These are phyloP conservation scores for Bubo scandiacus DNA, from an alignment of 2,113 vertebrate genomes.

Conservation along the genomic window DNA sequence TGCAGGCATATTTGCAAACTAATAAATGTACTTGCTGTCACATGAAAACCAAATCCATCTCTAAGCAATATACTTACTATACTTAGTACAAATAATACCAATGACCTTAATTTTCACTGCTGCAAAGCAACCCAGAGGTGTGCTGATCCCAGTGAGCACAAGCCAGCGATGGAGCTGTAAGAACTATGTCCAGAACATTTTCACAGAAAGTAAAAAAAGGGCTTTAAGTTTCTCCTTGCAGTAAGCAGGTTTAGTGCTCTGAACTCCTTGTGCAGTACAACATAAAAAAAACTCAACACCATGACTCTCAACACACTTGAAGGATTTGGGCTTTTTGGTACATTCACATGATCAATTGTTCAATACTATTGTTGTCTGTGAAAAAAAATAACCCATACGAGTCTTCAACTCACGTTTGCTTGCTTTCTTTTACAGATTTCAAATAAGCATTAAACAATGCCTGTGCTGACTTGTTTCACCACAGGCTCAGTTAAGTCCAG, in stretches of 20 bases:
- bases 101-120: background rate
- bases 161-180: background rate
- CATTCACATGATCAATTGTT: background rate
- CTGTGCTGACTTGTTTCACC: slow-evolving; percentile 2
- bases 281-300: background rate
- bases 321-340: background rate
- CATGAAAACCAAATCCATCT: background rate
- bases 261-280: background rate
- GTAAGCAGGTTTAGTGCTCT: background rate
- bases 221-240: background rate
- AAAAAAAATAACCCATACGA: background rate
- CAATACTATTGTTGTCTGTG: background rate
- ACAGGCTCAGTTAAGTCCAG: slow-evolving; percentile 37
- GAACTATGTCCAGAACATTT: background rate
- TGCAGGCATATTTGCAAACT: background rate
- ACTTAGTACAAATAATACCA: background rate
- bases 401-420: background rate
- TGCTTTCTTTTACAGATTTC: background rate
- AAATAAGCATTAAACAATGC: slow-evolving; percentile 28
- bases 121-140: background rate
- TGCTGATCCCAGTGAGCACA: background rate
- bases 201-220: background rate
- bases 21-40: background rate
- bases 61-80: background rate
- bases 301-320: background rate